Conservation (phyloP, 1,140 invertebrate species). For the Lycorma delicatula region DNA sequence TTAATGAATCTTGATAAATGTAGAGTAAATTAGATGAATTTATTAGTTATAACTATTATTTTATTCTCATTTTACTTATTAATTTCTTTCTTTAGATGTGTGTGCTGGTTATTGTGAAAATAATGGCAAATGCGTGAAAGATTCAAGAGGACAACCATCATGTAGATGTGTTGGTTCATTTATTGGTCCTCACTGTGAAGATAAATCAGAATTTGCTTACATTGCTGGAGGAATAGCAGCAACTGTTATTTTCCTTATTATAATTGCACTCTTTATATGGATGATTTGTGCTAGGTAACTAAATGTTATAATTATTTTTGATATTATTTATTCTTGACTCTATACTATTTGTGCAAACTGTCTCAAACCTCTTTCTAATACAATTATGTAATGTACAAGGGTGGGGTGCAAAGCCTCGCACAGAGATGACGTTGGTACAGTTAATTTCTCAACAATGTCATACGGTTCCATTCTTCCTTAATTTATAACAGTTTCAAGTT, state of each 20-base stretch:
- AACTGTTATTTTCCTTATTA: slow-evolving; percentile 82
- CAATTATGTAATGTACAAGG: too few species aligned
- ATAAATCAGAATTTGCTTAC: slow-evolving; percentile 90
- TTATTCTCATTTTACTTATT: slow-evolving; percentile 12
- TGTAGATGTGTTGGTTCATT: slow-evolving; percentile 86
- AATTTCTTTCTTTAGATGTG: slow-evolving; percentile 52
- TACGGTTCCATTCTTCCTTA: too few species aligned
- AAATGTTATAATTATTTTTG: not conserved
- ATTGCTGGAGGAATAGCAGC: slow-evolving; percentile 88
- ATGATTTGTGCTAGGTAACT: slow-evolving; percentile 87
- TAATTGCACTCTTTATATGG: slow-evolving; percentile 87
- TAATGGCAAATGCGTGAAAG: slow-evolving; percentile 83
- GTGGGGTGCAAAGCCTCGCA: too few species aligned
- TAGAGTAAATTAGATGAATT: too few species aligned
- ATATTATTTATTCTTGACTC: too few species aligned
- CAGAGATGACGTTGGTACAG: too few species aligned
- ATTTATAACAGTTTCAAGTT: too few species aligned
- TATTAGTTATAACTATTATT: too few species aligned
- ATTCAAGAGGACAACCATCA: slow-evolving; percentile 67
- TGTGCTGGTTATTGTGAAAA: slow-evolving; percentile 86
- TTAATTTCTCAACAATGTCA: too few species aligned
- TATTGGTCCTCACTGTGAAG: slow-evolving; percentile 80
- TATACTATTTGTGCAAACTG: too few species aligned
- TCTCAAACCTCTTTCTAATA: too few species aligned
- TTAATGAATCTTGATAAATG: too few species aligned